Evolutionary conservation across 30 jellyfish, hydroid and myxozoan species (phyloP), one percentile per base, ranked within the genome.

Genomic region (Haliclystus octoradiatus): DNA sequence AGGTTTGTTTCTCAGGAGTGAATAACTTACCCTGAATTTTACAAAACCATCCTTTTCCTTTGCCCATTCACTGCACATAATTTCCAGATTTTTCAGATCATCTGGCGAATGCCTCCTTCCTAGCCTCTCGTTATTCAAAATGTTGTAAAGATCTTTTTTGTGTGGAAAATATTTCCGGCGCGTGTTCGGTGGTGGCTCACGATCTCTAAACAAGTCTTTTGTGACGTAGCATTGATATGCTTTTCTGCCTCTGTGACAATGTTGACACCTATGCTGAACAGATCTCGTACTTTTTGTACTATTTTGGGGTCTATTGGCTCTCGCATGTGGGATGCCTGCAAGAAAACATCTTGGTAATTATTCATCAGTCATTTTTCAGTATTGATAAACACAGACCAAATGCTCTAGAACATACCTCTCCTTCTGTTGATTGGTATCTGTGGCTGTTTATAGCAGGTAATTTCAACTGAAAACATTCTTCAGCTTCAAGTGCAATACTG

Each of bases 241-340:
- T 72, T 52, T 50, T 53, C 47, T 14, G 57, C 82, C 57, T 71
- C 74, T 2, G 61, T 33, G 31, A 71, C 72, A 26, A 49, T 50
- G 22, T 60, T 52, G 25, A 71, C 82, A n/a, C 82, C 82, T n/a
- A 71, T 71, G 74, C 57, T 72, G 27, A 51, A 63, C 73, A 71
- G 25, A 13, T 71, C 73, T 24, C 57, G 25, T 33, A 71, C 40
- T 53, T 52, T 71, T 26, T 71, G 33, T 23, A 71, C 64, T 26
- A 71, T 60, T n/a, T 22, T 53, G 23, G 73, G 63, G 33, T 71
- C 82, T 24, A 50, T n/a, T 50, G 72, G 82, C 35, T 71, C 72
- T 27, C 82, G 28, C 26, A 53, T 14, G n/a, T 71, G 33, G 7
- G 80, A 70, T 23, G 51, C 74, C 82, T 26, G 32, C 28, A n/a